A percentile compares a stretch with the other conserved stretches of the same genome.
Evolutionary conservation across 2,888 invertebrate genomes (phyloP).

Genomic region (Notocelia uddmanniana): DNA sequence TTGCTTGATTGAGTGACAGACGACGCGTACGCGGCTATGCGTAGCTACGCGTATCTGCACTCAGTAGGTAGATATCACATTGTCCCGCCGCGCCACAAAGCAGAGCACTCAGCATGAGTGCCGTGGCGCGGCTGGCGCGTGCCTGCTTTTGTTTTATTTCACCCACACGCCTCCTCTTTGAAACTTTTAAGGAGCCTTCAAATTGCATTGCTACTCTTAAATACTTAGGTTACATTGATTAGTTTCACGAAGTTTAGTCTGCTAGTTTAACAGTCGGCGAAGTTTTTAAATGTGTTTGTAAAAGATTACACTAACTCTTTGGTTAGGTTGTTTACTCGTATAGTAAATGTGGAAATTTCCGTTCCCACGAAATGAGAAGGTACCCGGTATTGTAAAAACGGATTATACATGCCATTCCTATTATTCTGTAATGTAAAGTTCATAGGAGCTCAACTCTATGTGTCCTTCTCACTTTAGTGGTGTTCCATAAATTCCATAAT

Average conservation of each 20-base stretch:
- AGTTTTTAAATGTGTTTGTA: slow-evolving; percentile 28
- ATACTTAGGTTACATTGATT: slow-evolving; percentile 71
- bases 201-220: slow-evolving; percentile 79
- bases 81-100: slow-evolving; percentile 81
- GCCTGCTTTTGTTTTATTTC: slow-evolving; percentile 83
- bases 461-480: neutral
- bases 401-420: neutral
- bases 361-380: neutral
- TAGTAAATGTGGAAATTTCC: neutral
- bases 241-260: slow-evolving; percentile 51
- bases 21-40: slow-evolving; percentile 29
- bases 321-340: neutral
- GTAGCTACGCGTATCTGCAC: slow-evolving; percentile 24
- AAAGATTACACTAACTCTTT: slow-evolving; percentile 18
- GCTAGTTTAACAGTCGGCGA: slow-evolving; percentile 16
- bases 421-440: neutral
- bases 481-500: too few relatives aligned
- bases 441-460: neutral
- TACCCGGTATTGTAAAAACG: neutral
- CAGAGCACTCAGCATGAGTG: slow-evolving; percentile 84
- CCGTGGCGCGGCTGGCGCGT: slow-evolving; percentile 71
- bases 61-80: slow-evolving; percentile 66
- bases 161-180: slow-evolving; percentile 80
- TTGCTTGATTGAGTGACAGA: slow-evolving; percentile 40
- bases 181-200: slow-evolving; percentile 80